Base-by-base conservation (phyloP, 64 coral and sea anemone genomes). In the Astreopora myriophthalma region DNA sequence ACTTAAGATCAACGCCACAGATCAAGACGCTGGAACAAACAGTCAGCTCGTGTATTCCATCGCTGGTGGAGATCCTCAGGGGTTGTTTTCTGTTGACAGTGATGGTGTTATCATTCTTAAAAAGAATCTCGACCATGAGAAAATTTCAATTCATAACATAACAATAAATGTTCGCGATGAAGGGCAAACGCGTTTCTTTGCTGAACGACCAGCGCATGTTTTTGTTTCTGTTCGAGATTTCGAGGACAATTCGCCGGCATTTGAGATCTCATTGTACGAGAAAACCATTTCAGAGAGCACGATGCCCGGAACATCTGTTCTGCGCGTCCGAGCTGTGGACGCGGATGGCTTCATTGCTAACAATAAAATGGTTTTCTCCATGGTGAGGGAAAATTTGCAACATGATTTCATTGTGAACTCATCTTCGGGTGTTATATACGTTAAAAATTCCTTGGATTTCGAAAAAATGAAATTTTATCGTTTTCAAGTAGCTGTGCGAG, bases 131-230 rank as follows among this genome's bases (percentile, higher is more conserved):
- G 76, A 94, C 79, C 64, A 74, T 30, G 92, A 94, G 48, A 71
- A 48, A 16, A 35, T 74, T 38, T 39, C 26, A 34, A 74, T 31
- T 4, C 69, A 88, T 71, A 46, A 94, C 46, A 35, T 94, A 19
- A 69, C 48, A 46, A 38, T 89, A 63, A 76, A 75, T 73, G 92
- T 33, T 71, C 86, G n/a, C 79, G 92, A 94, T 49, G 82, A 94
- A 75, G 92, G 92, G 20, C 19, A 88, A 36, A 64, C 48, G 9
- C 85, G 20, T 58, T 51, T 94, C 30, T 19, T 26, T 8, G 46
- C 92, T 12, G 76, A 82, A 6, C 65, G 8, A 20, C 86, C 74
- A 20, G 52, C 78, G 5, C 27, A 31, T 39, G 69, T 94, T 61
- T 40, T 36, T 29, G 68, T 94, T 34, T 36, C 40, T 10, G 38